These are phyloP conservation scores for Ctenomys sociabilis DNA, from an alignment of 2,113 vertebrate genomes.

Conservation along the genomic window DNA sequence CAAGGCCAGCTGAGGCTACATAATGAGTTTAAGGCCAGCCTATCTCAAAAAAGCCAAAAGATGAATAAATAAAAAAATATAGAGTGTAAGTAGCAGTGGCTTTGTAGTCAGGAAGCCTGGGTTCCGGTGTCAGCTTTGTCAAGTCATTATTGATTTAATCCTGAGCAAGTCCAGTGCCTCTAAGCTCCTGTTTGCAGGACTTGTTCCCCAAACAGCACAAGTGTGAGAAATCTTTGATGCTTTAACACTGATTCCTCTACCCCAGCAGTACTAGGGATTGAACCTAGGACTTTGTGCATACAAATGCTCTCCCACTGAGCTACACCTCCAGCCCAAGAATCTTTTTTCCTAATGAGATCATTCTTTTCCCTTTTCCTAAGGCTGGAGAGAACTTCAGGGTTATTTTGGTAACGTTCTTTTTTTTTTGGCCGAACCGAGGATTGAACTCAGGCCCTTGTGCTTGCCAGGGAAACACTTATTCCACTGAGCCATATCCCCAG, in stretches of 20 bases:
- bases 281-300: not conserved
- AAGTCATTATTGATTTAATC: not conserved
- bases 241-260: not conserved
- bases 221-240: not conserved
- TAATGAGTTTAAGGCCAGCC: not conserved
- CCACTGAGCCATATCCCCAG: too few species aligned
- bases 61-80: not conserved
- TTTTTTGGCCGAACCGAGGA: too few species aligned
- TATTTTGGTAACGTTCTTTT: too few species aligned
- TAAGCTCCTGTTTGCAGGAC: not conserved
- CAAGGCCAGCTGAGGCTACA: not conserved
- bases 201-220: not conserved
- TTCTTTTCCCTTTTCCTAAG: slow-evolving; percentile 4
- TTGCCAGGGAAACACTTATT: too few species aligned
- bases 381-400: not conserved
- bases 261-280: not conserved
- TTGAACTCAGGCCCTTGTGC: too few species aligned
- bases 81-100: not conserved
- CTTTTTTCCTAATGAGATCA: not conserved
- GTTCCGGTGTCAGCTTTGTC: not conserved
- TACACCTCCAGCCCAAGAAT: not conserved
- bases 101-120: not conserved
- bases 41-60: not conserved
- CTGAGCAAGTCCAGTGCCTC: not conserved
- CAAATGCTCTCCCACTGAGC: not conserved